A percentile compares a stretch with the other conserved stretches of the same genome.
Evolutionary conservation across 2,888 invertebrate species (phyloP).

Genomic region (Eueremaeus valkanovi): DNA sequence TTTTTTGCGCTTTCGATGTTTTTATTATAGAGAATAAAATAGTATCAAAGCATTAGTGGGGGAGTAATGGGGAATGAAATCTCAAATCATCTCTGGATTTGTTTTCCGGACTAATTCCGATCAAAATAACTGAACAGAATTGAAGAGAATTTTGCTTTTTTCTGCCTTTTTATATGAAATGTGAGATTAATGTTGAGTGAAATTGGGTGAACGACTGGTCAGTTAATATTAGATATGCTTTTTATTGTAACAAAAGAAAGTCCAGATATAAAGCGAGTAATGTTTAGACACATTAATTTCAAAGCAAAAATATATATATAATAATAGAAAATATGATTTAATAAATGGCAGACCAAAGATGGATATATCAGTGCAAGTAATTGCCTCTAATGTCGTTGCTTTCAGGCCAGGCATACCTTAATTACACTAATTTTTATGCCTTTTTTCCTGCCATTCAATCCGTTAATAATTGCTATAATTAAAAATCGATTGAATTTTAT

Average conservation of each 20-base stretch:
- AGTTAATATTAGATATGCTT: not conserved
- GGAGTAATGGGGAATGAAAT: not conserved
- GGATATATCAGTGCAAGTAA: not conserved
- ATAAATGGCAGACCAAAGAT: not conserved
- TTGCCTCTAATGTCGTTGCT: not conserved
- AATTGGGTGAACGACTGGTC: not conserved
- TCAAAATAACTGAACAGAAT: not conserved
- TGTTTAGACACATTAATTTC: too few relatives aligned
- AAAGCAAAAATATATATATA: too few relatives aligned
- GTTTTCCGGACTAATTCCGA: not conserved
- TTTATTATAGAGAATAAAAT: too few relatives aligned
- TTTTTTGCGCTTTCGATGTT: too few relatives aligned
- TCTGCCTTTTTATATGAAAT: not conserved
- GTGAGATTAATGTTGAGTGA: constrained; percentile 2
- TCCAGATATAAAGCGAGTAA: too few relatives aligned
- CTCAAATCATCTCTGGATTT: not conserved
- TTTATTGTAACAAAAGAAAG: too few relatives aligned
- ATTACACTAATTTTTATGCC: not conserved
- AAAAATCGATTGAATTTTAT: not conserved
- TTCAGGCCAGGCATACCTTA: not conserved
- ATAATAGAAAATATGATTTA: too few relatives aligned
- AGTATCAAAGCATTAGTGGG: too few relatives aligned
- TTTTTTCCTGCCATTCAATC: not conserved
- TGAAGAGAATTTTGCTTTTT: not conserved
- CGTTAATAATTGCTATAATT: not conserved